These are phyloP conservation scores for Siniperca undulata DNA, from an alignment of 2,797 vertebrate species.

Conservation along the genomic window DNA sequence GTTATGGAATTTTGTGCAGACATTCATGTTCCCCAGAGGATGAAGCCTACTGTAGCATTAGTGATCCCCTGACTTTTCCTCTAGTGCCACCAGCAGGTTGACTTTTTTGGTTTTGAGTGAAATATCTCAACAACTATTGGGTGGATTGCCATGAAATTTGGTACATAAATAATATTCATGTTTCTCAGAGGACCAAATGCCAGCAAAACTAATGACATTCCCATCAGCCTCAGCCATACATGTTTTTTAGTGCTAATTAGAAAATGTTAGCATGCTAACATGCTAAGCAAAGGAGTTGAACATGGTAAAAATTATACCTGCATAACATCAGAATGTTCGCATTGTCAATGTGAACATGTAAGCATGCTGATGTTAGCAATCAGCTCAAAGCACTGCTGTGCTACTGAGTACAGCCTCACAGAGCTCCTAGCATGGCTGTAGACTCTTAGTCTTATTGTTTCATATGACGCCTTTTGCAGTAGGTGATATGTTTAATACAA, in stretches of 20 bases:
- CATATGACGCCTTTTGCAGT: constrained; percentile 6
- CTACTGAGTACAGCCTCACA: neutral
- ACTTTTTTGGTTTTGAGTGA: neutral
- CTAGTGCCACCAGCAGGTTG: neutral
- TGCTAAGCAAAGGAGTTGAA: neutral
- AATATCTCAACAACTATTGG: neutral
- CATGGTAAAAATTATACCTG: neutral
- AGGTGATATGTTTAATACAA: neutral
- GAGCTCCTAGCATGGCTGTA: neutral
- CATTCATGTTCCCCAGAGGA: neutral
- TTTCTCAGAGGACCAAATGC: neutral
- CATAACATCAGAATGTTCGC: neutral
- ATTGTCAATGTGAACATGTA: too few relatives aligned
- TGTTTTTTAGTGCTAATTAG: neutral
- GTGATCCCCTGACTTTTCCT: neutral
- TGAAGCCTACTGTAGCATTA: neutral
- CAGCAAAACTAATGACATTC: neutral
- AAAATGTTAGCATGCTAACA: neutral
- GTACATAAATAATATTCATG: neutral
- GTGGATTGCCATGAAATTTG: neutral
- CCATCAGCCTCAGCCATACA: neutral
- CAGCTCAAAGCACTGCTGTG: neutral
- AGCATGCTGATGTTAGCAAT: neutral
- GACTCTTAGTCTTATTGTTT: neutral
- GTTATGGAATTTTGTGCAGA: neutral